Conservation (phyloP, 2,888 invertebrate species). For the Agrotis clavis region DNA sequence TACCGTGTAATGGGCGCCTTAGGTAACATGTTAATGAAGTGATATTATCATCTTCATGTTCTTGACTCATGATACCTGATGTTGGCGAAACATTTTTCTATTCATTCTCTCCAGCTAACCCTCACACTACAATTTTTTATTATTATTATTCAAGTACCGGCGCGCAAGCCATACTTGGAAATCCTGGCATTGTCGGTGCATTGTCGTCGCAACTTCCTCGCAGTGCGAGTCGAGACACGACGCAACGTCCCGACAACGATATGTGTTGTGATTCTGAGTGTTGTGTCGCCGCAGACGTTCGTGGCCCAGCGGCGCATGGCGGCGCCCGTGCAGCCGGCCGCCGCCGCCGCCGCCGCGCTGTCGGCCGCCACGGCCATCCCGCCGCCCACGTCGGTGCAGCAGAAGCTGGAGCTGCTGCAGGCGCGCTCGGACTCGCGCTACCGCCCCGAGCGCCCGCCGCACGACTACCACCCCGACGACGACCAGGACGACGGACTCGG, state of each 20-base stretch:
- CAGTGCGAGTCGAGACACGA: no score
- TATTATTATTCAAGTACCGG: no score
- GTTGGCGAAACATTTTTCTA: no score
- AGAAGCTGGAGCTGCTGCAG: conserved; percentile 87
- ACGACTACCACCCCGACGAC: conserved; percentile 78
- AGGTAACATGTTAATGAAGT: no score
- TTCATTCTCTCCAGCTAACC: no score
- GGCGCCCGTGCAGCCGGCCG: conserved; percentile 88
- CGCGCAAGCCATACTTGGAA: no score
- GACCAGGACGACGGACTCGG: conserved; percentile 81
- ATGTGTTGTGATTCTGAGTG: not conserved
- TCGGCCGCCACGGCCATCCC: conserved; percentile 89
- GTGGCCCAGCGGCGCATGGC: conserved; percentile 88
- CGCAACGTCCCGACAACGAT: not conserved
- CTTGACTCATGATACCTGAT: no score
- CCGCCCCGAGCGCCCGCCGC: conserved; percentile 76
- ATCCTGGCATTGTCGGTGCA: no score
- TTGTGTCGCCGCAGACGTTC: conserved; percentile 77
- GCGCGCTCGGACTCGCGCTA: conserved; percentile 83
- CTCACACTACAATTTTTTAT: no score
- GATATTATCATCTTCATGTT: no score
- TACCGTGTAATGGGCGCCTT: no score
- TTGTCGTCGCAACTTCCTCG: no score
- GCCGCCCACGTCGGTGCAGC: conserved; percentile 88
- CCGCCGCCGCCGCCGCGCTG: conserved; percentile 88